A percentile compares a stretch with the other conserved stretches of the same genome.
These are phyloP conservation scores for Pitangus sulphuratus DNA, from an alignment of 2,797 vertebrate species.

Conservation along the genomic window DNA sequence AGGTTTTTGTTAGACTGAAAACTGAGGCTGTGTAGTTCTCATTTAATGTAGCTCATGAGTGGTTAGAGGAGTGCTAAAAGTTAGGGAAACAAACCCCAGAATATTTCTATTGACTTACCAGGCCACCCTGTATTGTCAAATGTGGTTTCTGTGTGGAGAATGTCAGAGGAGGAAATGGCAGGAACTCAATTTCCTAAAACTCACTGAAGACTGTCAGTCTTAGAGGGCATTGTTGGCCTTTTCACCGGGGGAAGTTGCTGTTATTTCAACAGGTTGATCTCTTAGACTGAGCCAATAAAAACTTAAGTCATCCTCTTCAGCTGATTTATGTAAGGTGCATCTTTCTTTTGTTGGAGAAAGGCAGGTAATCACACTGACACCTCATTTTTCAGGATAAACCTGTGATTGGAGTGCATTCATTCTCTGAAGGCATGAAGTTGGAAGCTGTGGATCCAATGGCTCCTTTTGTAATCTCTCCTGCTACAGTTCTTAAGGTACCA, in stretches of 20 bases:
- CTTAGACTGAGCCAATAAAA: background rate
- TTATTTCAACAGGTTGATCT: background rate
- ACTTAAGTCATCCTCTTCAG: background rate
- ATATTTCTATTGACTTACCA: fast-evolving
- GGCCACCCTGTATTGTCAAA: background rate
- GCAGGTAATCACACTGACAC: background rate
- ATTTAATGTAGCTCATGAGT: background rate
- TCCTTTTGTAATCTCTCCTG: slow-evolving; percentile 93
- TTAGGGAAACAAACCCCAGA: background rate
- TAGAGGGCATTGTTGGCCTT: background rate
- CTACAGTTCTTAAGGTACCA: slow-evolving; percentile 92
- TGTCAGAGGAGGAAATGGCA: background rate
- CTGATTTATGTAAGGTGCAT: background rate
- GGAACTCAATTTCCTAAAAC: background rate
- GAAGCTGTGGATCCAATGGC: slow-evolving; percentile 91
- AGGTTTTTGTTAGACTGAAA: background rate
- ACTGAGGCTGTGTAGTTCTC: background rate
- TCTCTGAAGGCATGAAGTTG: slow-evolving; percentile 93
- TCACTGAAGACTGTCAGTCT: background rate
- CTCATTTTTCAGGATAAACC: slow-evolving; percentile 85
- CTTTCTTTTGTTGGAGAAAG: background rate
- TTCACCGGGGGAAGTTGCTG: background rate
- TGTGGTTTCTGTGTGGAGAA: background rate
- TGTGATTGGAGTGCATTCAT: slow-evolving; percentile 84
- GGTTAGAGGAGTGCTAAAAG: background rate